Percentiles rank a stretch among this genome's conserved stretches.
phyloP scores from a whole-genome alignment of 2,888 invertebrate genomes.

The Melinopterus prodromus region DNA sequence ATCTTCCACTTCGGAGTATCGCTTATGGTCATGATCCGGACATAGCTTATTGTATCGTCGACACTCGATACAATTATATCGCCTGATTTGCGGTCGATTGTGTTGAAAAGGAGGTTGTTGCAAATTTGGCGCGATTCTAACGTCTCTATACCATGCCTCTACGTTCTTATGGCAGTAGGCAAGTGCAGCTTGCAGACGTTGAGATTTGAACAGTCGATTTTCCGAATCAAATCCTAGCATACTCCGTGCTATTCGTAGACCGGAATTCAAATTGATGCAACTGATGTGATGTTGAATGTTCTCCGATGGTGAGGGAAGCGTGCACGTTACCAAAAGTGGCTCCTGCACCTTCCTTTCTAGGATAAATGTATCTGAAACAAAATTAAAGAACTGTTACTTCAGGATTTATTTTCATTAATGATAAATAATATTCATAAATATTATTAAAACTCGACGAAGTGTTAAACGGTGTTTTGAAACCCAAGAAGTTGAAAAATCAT shows the following conservation, averaged over 20 bases:
- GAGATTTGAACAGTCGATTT: constrained; percentile 70
- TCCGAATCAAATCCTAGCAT: constrained; percentile 71
- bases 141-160: constrained; percentile 71
- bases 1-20: constrained; percentile 35
- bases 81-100: constrained; percentile 39
- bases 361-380: constrained; percentile 63
- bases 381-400: neutral
- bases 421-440: neutral
- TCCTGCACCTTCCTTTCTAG: constrained; percentile 70
- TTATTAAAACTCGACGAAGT: no score
- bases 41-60: constrained; percentile 40
- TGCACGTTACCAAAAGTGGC: constrained; percentile 72
- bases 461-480: no score
- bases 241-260: constrained; percentile 67
- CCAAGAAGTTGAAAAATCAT: no score
- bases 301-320: constrained; percentile 65
- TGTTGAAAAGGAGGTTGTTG: constrained; percentile 36
- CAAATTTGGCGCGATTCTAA: constrained; percentile 55
- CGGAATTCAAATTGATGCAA: constrained; percentile 65
- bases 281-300: constrained; percentile 62
- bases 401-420: neutral
- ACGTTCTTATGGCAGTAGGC: constrained; percentile 72
- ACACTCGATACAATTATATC: constrained; percentile 27
- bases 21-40: constrained; percentile 39
- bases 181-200: constrained; percentile 70